A percentile compares a stretch with the other conserved stretches of the same genome.
These are phyloP conservation scores for Conus canariensis DNA, from an alignment of 2,888 invertebrate species.

Conservation along the genomic window DNA sequence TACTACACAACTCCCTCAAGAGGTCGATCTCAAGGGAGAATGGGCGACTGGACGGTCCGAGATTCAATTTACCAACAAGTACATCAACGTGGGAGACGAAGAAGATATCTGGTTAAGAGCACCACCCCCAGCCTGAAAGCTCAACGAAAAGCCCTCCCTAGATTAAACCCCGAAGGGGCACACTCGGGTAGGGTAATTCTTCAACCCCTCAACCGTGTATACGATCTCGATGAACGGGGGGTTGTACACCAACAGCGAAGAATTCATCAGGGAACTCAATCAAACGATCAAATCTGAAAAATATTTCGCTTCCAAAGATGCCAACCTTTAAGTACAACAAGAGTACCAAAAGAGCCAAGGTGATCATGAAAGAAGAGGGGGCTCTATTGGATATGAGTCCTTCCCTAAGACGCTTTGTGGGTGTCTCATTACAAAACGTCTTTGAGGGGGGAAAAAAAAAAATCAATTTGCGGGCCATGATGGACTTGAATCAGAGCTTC, in stretches of 20 bases:
- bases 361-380: neutral
- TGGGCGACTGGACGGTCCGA: constrained; percentile 28
- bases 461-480: neutral
- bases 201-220: too few species aligned
- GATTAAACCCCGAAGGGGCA: neutral
- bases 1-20: neutral
- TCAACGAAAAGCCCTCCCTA: neutral
- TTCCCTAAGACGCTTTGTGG: neutral
- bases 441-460: neutral
- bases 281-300: neutral
- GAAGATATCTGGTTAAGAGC: neutral
- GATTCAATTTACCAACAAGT: constrained; percentile 17
- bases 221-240: neutral
- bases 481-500: neutral
- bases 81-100: neutral
- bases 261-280: neutral
- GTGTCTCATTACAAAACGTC: neutral
- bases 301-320: neutral
- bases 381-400: neutral
- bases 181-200: too few species aligned
- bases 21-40: neutral
- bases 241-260: neutral
- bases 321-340: neutral
- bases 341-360: neutral
- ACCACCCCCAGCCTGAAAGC: neutral